Base-by-base conservation (phyloP, 1,140 invertebrate species). In the Metaphire vulgaris region DNA sequence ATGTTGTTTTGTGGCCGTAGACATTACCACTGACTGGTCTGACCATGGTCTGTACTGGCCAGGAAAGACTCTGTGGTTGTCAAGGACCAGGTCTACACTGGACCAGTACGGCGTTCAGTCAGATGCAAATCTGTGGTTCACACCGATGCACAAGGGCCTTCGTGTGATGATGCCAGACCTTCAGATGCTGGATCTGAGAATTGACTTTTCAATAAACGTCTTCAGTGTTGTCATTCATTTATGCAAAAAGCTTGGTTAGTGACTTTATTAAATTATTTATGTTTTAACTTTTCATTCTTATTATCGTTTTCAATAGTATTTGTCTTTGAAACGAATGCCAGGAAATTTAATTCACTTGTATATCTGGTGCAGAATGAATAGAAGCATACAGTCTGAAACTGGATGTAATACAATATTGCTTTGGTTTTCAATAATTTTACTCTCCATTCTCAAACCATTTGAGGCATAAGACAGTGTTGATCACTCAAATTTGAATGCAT, bases 31-130 rank as follows among this genome's bases (percentile, higher is more conserved):
- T 87, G 96, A 99, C 87, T 99, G 97, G 97, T 99, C 96, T 41
- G 97, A 99, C 85, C 97, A 99, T 88, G 96, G 94, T 0, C 88
- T 99, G 0, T 99, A 97, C 96, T 99, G 98, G 98, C 97, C 97
- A 0, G 91, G 92, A 1, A 90, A 92, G 80, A 98, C 98, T 85
- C 90, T 90, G 80, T 99, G 98, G 98, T 88, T 99, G 31, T 91
- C 92, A 2, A 89, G 95, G 76, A 98, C 97, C 0, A 89, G 96
- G 73, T 94, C 93, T 69, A 99, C 98, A 0, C 86, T 99, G 56
- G 97, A 99, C 86, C 97, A 99, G 87, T 97, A 93, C 83, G 94
- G 95, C 0, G 96, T 99, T 1, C 95, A 97, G 78, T 96, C 97
- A 1, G 96, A 99, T 84, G 94, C 94, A 0, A 86, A 93, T 29